Conservation (phyloP, 1,140 invertebrate genomes). For the Plectrocnemia conspersa region DNA sequence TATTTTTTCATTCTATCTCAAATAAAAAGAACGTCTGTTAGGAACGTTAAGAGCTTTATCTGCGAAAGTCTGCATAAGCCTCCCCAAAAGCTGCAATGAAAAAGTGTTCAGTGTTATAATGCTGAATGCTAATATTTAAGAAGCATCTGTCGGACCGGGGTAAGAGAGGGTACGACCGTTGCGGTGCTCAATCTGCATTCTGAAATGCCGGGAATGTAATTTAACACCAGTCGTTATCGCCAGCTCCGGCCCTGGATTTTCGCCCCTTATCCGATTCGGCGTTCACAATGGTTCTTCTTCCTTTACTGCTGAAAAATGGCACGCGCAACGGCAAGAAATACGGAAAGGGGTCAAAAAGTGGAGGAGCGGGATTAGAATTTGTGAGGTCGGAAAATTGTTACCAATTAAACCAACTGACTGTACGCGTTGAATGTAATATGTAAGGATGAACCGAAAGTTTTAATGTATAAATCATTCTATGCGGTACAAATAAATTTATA, state of each 20-base stretch:
- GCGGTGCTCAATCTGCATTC: slow-evolving; percentile 34
- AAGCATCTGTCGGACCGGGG: slow-evolving; percentile 16
- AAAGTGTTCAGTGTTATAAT: slow-evolving; percentile 29
- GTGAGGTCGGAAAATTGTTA: too few species aligned
- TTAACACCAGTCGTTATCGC: slow-evolving; percentile 35
- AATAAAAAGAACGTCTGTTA: background rate
- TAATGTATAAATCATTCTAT: too few species aligned
- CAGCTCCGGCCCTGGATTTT: background rate
- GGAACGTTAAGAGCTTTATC: slow-evolving; percentile 7
- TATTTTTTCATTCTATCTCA: background rate
- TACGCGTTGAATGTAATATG: too few species aligned
- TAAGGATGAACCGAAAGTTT: too few species aligned
- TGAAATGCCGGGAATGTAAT: slow-evolving; percentile 35
- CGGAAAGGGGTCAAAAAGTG: too few species aligned
- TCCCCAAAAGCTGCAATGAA: slow-evolving; percentile 22
- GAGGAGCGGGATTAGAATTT: too few species aligned
- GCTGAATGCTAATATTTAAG: slow-evolving; percentile 33
- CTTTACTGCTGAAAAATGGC: too few species aligned
- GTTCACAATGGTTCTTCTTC: background rate
- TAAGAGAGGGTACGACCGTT: background rate
- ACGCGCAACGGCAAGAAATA: too few species aligned
- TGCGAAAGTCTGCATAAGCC: slow-evolving; percentile 3
- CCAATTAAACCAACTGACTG: too few species aligned
- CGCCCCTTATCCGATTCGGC: background rate
- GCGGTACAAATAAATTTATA: too few species aligned